These are phyloP conservation scores for Cydia strobilella DNA, from an alignment of 1,140 invertebrate species.

Conservation along the genomic window DNA sequence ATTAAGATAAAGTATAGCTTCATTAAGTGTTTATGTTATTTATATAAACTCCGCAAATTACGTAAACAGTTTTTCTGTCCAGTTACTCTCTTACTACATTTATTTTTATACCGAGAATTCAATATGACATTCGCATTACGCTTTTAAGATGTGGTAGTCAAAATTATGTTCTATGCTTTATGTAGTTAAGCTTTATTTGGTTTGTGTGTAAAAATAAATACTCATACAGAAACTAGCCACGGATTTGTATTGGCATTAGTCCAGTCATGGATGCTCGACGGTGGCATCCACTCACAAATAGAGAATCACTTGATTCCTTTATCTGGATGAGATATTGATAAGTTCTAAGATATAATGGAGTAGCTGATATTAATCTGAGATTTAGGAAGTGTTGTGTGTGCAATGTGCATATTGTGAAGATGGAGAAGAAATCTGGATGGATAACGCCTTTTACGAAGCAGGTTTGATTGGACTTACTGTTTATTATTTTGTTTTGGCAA, in stretches of 20 bases:
- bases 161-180: neutral
- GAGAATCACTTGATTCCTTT: neutral
- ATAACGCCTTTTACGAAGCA: constrained; percentile 59
- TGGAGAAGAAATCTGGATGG: constrained; percentile 44
- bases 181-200: neutral
- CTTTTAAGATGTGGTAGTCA: neutral
- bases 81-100: neutral
- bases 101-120: neutral
- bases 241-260: neutral
- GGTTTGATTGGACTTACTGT: constrained; percentile 35
- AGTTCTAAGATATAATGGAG: constrained; percentile 19
- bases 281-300: neutral
- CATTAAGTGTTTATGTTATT: neutral
- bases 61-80: neutral
- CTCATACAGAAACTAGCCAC: neutral
- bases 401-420: constrained; percentile 33
- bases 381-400: constrained; percentile 25
- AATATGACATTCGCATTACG: neutral
- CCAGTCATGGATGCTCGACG: neutral
- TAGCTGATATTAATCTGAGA: neutral
- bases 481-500: neutral
- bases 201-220: neutral
- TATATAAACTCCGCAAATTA: neutral
- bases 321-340: neutral
- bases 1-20: neutral